Percentiles rank a stretch among this genome's conserved stretches.
Conservation (phyloP, 1,140 invertebrate species). For the Schmidtea mediterranea region DNA sequence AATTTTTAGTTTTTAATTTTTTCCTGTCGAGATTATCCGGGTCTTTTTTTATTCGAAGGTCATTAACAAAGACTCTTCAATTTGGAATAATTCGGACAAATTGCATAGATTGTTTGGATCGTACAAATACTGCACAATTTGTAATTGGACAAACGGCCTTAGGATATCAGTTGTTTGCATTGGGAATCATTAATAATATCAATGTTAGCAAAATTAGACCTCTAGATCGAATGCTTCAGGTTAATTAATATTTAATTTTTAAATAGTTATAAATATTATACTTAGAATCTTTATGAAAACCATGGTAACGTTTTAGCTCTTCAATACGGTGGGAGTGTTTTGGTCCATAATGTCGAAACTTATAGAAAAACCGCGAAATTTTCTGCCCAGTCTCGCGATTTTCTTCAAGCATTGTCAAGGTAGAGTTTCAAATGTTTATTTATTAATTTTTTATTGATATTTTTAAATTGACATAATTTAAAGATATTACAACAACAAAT, state of each 20-base stretch:
- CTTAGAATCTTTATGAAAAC: slow-evolving; percentile 73
- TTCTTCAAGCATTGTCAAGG: neutral
- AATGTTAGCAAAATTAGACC: too few relatives aligned
- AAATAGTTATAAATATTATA: neutral
- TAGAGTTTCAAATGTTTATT: neutral
- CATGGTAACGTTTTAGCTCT: slow-evolving; percentile 88
- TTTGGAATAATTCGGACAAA: slow-evolving; percentile 81
- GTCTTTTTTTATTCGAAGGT: too few relatives aligned
- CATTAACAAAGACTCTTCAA: slow-evolving; percentile 29
- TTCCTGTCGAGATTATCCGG: too few relatives aligned
- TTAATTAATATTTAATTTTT: neutral
- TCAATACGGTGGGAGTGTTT: slow-evolving; percentile 89
- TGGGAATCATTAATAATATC: slow-evolving; percentile 74
- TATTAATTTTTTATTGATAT: neutral
- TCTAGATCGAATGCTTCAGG: neutral
- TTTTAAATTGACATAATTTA: neutral
- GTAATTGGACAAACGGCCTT: slow-evolving; percentile 85
- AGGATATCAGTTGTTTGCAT: slow-evolving; percentile 51
- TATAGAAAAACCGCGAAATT: neutral
- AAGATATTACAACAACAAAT: slow-evolving; percentile 4
- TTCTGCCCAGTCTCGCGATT: neutral
- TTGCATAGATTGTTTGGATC: slow-evolving; percentile 91
- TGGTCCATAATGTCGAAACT: slow-evolving; percentile 55
- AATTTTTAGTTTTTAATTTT: too few relatives aligned
- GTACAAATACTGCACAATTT: slow-evolving; percentile 96